Base-by-base conservation (phyloP, 2,797 vertebrate species). In the Phrynocephalus guinanensis region DNA sequence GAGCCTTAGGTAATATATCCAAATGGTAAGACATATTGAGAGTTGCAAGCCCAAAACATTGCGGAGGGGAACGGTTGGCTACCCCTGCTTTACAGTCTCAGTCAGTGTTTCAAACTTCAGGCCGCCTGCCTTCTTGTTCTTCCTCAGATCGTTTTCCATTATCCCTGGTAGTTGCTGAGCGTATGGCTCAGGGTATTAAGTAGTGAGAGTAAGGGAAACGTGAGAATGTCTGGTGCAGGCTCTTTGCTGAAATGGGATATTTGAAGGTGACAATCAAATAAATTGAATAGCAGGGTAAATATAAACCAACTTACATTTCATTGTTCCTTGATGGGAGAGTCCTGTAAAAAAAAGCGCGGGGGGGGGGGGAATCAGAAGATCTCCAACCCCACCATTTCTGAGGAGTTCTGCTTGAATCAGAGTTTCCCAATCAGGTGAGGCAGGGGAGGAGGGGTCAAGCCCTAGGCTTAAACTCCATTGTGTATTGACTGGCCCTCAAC, bases 301-400 rank as follows among this genome's bases (percentile, higher is more conserved):
- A 84, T 86, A 56, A 85, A 90, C 92, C 93, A 92, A 92, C 87
- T 91, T 93, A 92, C 81, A 75, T 88, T 91, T 87, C 63, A 63
- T 63, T 89, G 73, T 92, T 67, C 0, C 0, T 0, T 86, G 88
- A 63, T 70, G 60, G 48, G 7, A 44, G 7, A 63, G 38, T 73
- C 75, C 66, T 70, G 7, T 56, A 56, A 56, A 56, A 56, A 56
- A 52, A 48, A 63, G 60, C 80, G 28, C 2, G 33, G 33, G 5
- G 38, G 3, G 38, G 38, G 38, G 38, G 38, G 1, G 38, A 44
- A 60, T 80, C 48, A 70, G 2, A 72, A 9, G 16, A 75, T 81
- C 73, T 63, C 83, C 73, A 28, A 15, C 4, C 60, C 26, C 86
- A 89, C 33, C 48, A 44, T 44, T 44, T 44, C 38, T 44, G 38